phyloP scores from a whole-genome alignment of 1,140 invertebrate genomes.

The Bactericera cockerelli region DNA sequence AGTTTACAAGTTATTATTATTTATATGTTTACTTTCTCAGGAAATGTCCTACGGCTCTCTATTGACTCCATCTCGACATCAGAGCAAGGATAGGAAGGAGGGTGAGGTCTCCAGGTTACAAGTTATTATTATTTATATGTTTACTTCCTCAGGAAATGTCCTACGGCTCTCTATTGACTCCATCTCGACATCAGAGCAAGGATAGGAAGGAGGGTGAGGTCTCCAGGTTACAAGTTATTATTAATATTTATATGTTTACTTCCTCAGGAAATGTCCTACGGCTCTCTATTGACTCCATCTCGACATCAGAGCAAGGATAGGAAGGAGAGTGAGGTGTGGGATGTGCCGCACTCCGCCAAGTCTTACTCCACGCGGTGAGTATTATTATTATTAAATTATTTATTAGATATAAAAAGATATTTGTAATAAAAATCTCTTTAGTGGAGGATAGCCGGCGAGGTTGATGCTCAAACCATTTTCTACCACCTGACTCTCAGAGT shows the following conservation, averaged over 20 bases:
- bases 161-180: slow-evolving; percentile 66
- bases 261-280: slow-evolving; percentile 74
- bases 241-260: no score
- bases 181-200: slow-evolving; percentile 33
- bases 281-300: slow-evolving; percentile 62
- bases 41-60: slow-evolving; percentile 76
- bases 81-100: background rate
- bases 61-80: slow-evolving; percentile 47
- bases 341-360: background rate
- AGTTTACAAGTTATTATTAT: no score
- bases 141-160: slow-evolving; percentile 71
- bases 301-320: slow-evolving; percentile 5
- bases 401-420: no score
- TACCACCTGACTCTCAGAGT: no score
- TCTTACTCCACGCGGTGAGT: slow-evolving; percentile 1
- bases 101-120: no score
- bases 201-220: background rate
- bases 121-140: no score
- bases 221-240: no score
- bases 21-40: no score
- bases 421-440: no score
- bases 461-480: no score
- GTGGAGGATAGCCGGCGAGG: no score
- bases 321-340: background rate
- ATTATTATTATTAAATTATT: no score